A percentile compares a stretch with the other conserved stretches of the same genome.
These are phyloP conservation scores for Pyrgilauda ruficollis DNA, from an alignment of 2,113 vertebrate species.

Conservation along the genomic window DNA sequence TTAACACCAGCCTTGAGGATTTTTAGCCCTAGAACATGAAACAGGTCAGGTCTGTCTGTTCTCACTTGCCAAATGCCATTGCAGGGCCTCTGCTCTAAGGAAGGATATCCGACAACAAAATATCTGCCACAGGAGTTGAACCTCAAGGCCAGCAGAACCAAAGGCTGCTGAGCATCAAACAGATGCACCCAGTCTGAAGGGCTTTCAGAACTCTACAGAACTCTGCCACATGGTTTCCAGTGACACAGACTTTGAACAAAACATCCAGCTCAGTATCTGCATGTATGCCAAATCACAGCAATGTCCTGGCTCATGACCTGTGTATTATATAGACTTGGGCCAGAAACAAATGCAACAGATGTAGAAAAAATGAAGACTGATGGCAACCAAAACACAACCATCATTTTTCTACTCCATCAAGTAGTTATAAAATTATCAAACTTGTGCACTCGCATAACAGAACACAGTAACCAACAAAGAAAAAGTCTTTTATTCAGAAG, in stretches of 20 bases:
- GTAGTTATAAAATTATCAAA: not conserved
- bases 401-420: not conserved
- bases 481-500: conserved; percentile 40
- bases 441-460: not conserved
- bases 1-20: not conserved
- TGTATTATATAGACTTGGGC: not conserved
- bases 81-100: not conserved
- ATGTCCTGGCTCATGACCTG: not conserved
- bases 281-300: not conserved
- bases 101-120: not conserved
- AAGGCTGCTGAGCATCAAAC: not conserved
- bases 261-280: not conserved
- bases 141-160: not conserved
- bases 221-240: not conserved
- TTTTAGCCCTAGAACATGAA: not conserved
- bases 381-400: not conserved
- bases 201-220: not conserved
- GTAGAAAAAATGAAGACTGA: not conserved
- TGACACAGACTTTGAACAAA: not conserved
- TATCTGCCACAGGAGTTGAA: not conserved
- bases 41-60: not conserved
- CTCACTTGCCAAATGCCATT: not conserved
- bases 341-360: not conserved
- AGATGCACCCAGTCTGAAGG: not conserved
- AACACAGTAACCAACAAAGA: not conserved